phyloP scores from a whole-genome alignment of 2,888 invertebrate genomes.

The Chromoteleia sp. region DNA sequence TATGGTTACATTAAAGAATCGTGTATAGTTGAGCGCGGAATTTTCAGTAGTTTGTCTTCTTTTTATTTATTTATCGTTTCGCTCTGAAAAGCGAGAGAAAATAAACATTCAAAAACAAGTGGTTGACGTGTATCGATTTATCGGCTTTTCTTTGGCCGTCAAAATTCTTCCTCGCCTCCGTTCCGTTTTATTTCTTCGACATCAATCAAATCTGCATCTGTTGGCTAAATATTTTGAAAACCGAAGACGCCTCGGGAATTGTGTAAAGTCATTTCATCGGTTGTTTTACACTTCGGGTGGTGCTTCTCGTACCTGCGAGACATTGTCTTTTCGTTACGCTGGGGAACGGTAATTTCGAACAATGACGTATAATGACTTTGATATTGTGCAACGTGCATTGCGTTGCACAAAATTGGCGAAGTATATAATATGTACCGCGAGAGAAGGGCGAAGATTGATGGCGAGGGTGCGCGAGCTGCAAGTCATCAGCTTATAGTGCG shows the following conservation, averaged over 20 bases:
- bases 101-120: too few relatives aligned
- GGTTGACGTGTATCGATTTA: neutral
- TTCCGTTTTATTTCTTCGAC: neutral
- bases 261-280: constrained; percentile 15
- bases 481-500: constrained; percentile 73
- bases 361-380: constrained; percentile 41
- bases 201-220: constrained; percentile 30
- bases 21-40: neutral
- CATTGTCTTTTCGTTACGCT: constrained; percentile 43
- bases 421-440: constrained; percentile 38
- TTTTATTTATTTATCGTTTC: too few relatives aligned
- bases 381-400: constrained; percentile 44
- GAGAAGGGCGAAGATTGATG: constrained; percentile 32
- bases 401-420: constrained; percentile 39
- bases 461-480: neutral
- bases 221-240: constrained; percentile 57
- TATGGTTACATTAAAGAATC: constrained; percentile 20
- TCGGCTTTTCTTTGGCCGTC: neutral
- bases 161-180: constrained; percentile 1
- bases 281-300: constrained; percentile 28
- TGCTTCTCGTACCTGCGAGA: neutral
- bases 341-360: constrained; percentile 26
- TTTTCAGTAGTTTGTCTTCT: too few relatives aligned
- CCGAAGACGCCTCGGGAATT: neutral
- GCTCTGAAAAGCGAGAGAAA: too few relatives aligned